Conservation (phyloP, 2,888 invertebrate genomes). For the Graphium colonna region DNA sequence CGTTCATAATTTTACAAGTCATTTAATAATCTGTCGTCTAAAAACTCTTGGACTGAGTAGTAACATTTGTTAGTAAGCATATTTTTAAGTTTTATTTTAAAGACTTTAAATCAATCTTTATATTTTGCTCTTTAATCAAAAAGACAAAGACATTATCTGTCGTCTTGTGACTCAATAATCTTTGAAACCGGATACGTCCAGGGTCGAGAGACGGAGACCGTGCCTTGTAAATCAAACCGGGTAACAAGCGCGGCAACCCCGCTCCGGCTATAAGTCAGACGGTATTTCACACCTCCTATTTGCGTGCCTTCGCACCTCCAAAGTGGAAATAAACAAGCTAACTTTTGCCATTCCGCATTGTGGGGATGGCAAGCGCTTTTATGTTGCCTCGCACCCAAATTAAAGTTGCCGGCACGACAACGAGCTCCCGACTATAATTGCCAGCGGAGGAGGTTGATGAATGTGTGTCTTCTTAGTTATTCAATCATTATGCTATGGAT, state of each 20-base stretch:
- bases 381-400: constrained; percentile 47
- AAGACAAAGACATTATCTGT: no score
- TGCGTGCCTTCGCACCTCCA: constrained; percentile 51
- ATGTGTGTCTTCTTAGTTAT: no score
- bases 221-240: constrained; percentile 9
- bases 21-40: no score
- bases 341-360: constrained; percentile 63
- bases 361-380: constrained; percentile 43
- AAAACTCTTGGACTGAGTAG: no score
- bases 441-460: background rate
- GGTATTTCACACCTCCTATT: constrained; percentile 54
- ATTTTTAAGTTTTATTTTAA: no score
- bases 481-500: no score
- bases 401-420: constrained; percentile 50
- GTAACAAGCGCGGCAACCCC: constrained; percentile 23
- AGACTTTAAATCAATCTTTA: no score
- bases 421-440: constrained; percentile 36
- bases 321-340: constrained; percentile 65
- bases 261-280: constrained; percentile 44
- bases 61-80: no score
- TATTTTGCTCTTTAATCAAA: no score
- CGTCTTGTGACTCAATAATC: no score
- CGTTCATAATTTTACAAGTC: no score
- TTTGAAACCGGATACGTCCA: no score
- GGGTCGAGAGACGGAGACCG: background rate